A percentile compares a stretch with the other conserved stretches of the same genome.
Conservation (phyloP, 2,113 vertebrate genomes). For the Xiphophorus couchianus region DNA sequence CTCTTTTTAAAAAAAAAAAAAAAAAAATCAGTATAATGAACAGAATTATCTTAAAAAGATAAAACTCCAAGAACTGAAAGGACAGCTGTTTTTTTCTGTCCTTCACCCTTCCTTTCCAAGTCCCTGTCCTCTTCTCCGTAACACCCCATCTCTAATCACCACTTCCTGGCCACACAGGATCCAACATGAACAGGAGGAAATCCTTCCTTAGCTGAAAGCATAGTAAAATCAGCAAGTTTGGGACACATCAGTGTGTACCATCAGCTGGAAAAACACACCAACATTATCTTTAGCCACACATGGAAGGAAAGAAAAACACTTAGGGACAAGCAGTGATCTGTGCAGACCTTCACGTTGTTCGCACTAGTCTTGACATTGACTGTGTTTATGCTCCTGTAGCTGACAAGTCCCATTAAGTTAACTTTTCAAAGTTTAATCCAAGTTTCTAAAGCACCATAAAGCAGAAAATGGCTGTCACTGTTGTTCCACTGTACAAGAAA, state of each 20-base stretch:
- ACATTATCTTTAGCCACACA: conserved; percentile 71
- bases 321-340: conserved; percentile 26
- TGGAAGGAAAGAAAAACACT: conserved; percentile 57
- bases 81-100: not conserved
- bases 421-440: not conserved
- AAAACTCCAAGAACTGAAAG: conserved; percentile 18
- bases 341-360: conserved; percentile 49
- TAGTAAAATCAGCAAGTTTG: conserved; percentile 45
- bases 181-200: conserved; percentile 75
- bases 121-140: conserved; percentile 35
- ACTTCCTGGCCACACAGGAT: conserved; percentile 79
- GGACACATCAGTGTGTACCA: conserved; percentile 37
- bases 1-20: not conserved
- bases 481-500: conserved; percentile 1
- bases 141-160: conserved; percentile 65
- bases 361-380: conserved; percentile 68
- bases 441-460: not conserved
- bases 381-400: conserved; percentile 30
- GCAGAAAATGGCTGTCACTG: not conserved
- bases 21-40: not conserved
- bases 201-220: conserved; percentile 72
- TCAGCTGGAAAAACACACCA: conserved; percentile 65
- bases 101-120: conserved; percentile 4
- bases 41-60: not conserved
- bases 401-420: conserved; percentile 4